These are phyloP conservation scores for Drosophila leontia DNA, from an alignment of 1,140 invertebrate species.

Conservation along the genomic window DNA sequence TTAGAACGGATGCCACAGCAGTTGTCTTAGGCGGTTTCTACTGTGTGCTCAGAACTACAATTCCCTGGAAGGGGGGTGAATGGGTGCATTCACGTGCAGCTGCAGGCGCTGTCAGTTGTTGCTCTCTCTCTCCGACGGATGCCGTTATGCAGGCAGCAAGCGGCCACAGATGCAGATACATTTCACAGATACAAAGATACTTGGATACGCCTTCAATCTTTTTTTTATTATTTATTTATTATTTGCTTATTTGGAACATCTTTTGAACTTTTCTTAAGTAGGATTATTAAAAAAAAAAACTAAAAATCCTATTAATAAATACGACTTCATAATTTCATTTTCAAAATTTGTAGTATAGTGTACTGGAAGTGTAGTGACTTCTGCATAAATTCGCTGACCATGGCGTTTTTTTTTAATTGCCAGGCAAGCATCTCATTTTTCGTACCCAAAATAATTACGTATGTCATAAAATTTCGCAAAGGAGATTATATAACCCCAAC, in stretches of 20 bases:
- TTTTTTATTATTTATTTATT: neutral
- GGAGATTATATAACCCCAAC: neutral
- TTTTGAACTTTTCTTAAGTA: neutral
- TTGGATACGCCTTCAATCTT: too few species aligned
- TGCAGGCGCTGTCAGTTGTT: conserved; percentile 16
- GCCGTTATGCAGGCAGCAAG: conserved; percentile 41
- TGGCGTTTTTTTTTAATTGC: neutral
- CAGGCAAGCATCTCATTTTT: conserved; percentile 5
- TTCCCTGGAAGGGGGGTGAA: neutral
- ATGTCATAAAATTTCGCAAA: neutral
- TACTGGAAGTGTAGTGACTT: conserved; percentile 2
- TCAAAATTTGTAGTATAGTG: neutral
- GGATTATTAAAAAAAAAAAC: neutral
- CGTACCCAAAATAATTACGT: conserved; percentile 6
- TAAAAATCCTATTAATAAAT: neutral
- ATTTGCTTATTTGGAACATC: neutral
- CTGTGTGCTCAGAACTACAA: neutral
- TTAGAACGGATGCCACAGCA: neutral
- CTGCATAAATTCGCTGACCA: conserved; percentile 5
- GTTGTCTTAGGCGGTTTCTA: neutral
- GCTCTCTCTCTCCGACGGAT: conserved; percentile 11
- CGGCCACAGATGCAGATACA: neutral
- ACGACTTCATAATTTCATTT: neutral
- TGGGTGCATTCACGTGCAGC: conserved; percentile 52
- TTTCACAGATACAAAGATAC: conserved; percentile 1